Conservation (phyloP, 1,140 invertebrate species). For the Diorhabda carinulata region DNA sequence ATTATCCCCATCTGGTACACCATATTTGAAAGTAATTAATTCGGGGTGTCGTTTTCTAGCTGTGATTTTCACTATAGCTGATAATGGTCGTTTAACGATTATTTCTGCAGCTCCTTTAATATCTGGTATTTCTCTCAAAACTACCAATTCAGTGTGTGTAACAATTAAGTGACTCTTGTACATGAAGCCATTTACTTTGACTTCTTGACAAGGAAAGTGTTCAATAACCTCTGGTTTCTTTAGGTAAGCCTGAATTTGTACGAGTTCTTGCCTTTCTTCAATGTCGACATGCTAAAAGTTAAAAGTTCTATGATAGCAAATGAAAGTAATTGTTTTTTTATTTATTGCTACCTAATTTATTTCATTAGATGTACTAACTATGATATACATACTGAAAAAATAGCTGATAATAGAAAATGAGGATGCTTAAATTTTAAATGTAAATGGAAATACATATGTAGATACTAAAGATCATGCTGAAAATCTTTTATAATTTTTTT, state of each 20-base stretch:
- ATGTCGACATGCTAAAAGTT: constrained; percentile 45
- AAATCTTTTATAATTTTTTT: too few relatives aligned
- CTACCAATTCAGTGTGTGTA: constrained; percentile 82
- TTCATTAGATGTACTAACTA: too few relatives aligned
- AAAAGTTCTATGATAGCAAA: background rate
- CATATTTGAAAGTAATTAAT: constrained; percentile 94
- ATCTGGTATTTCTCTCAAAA: constrained; percentile 76
- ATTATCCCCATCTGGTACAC: constrained; percentile 69
- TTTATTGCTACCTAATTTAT: too few relatives aligned
- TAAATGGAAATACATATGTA: too few relatives aligned
- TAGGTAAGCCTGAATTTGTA: constrained; percentile 71
- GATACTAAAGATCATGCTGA: too few relatives aligned
- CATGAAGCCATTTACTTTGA: constrained; percentile 81
- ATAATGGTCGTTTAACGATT: constrained; percentile 77
- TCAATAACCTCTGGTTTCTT: constrained; percentile 81
- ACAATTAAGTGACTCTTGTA: constrained; percentile 83
- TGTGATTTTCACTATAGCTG: constrained; percentile 92
- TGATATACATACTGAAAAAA: too few relatives aligned
- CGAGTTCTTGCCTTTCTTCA: constrained; percentile 65
- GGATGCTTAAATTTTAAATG: too few relatives aligned
- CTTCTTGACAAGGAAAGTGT: constrained; percentile 87
- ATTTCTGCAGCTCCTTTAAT: constrained; percentile 76
- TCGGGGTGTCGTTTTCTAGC: constrained; percentile 91
- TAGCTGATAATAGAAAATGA: too few relatives aligned
- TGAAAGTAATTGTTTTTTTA: too few relatives aligned